Conservation (phyloP, 2,888 invertebrate species). For the Athalia circularis region DNA sequence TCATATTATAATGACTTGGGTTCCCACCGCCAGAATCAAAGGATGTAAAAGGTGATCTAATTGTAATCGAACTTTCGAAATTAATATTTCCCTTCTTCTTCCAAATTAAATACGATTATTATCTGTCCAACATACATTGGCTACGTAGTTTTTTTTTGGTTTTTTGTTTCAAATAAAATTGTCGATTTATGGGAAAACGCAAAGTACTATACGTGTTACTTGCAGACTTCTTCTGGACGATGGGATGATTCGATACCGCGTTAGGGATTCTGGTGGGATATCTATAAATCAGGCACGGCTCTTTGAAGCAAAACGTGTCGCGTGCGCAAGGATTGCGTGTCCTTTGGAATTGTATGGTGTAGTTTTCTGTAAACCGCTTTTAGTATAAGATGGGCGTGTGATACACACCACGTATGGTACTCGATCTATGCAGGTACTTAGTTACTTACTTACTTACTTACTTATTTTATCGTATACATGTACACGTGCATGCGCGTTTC, state of each 20-base stretch:
- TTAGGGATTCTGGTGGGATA: not conserved
- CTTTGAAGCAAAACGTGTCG: constrained; percentile 3
- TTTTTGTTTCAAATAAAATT: not conserved
- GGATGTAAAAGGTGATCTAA: too few relatives aligned
- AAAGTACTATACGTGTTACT: not conserved
- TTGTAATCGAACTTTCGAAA: too few relatives aligned
- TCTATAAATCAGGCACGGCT: constrained; percentile 20
- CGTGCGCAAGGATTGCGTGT: constrained; percentile 41
- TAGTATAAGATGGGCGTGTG: constrained; percentile 8
- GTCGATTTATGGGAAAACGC: not conserved
- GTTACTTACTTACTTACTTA: constrained; percentile 1
- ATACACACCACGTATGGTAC: not conserved
- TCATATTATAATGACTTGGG: too few relatives aligned
- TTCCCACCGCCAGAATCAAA: too few relatives aligned
- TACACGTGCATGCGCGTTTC: not conserved
- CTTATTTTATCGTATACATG: not conserved
- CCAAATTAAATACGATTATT: too few relatives aligned
- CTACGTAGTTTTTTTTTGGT: too few relatives aligned
- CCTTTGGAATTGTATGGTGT: not conserved
- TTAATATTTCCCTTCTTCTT: too few relatives aligned
- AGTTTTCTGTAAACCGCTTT: too few relatives aligned
- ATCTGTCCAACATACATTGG: too few relatives aligned
- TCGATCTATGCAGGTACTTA: constrained; percentile 29
- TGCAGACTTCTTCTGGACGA: not conserved
- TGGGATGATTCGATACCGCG: constrained; percentile 15